A percentile compares a stretch with the other conserved stretches of the same genome.
Conservation (phyloP, 1,140 invertebrate species). For the Brachionus rubens region DNA sequence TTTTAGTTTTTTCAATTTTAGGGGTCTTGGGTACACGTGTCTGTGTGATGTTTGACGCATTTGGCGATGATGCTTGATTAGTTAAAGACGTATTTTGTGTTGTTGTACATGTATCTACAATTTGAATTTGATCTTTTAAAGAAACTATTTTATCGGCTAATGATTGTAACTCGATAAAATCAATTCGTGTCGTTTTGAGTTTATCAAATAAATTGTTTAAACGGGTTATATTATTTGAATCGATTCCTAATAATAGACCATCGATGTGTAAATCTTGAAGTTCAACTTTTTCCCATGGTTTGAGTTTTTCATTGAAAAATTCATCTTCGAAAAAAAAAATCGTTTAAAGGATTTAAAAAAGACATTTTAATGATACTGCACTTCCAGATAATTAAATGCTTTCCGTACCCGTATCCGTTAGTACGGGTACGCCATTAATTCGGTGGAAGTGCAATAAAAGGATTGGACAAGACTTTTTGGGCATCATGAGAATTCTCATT, state of each 20-base stretch:
- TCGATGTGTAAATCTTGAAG: constrained; percentile 22
- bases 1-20: constrained; percentile 3
- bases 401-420: no score
- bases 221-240: neutral
- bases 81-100: neutral
- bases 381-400: no score
- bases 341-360: no score
- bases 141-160: neutral
- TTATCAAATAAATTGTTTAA: neutral
- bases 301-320: neutral
- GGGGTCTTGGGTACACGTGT: neutral
- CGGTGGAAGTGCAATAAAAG: no score
- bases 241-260: neutral
- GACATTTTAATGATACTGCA: no score
- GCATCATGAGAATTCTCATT: no score
- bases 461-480: no score
- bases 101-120: neutral
- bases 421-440: no score
- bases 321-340: neutral
- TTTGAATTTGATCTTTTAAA: constrained; percentile 2
- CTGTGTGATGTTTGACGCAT: neutral
- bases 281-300: neutral
- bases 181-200: neutral
- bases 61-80: neutral
- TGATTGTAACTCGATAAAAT: neutral